Base-by-base conservation (phyloP, 2,797 vertebrate genomes). In the Adelosebastes latens region DNA sequence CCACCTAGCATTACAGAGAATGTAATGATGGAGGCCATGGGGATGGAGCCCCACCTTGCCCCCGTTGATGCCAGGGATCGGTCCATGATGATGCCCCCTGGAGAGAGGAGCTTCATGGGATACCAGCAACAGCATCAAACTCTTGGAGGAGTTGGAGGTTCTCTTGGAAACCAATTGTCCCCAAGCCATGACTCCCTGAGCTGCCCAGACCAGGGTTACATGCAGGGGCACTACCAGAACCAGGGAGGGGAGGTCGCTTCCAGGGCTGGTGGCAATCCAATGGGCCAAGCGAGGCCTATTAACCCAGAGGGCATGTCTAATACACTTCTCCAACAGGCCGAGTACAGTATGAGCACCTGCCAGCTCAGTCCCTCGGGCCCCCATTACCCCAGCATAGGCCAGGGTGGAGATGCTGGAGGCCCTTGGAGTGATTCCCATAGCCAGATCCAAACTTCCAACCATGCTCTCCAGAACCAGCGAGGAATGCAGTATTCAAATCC, bases 1-100 rank as follows among this genome's bases (percentile, higher is more conserved):
- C 97, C 99, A 0, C 97, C 97, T 7, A 98, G 97, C 92, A 99
- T 99, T 82, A 97, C 95, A 0, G 99, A 99, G 90, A 98, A 99
- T 2, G 96, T 98, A 6, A 95, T 98, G 90, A 93, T 99, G 97
- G 98, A 99, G 86, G 94, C 95, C 0, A 88, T 96, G 85, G 95
- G 95, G 13, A 95, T 92, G 94, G 88, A 97, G 88, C 58, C 94
- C 5, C 93, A 95, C 6, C 87, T 95, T 9, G 74, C 84, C 20
- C 84, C 93, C 8, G 56, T 83, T 59, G 93, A 96, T 20, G 63
- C 88, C 67, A 92, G 95, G 73, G 94, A 95, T 25, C 95, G 93
- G 6, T 86, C 92, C 60, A 85, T 94, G 85, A 95, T 96, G 88
- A 90, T 96, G 76, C 83, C 91, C 36, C 82, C 93, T 62, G 93